These are phyloP conservation scores for Eospalax fontanierii DNA, from an alignment of 2,797 vertebrate genomes.

Conservation along the genomic window DNA sequence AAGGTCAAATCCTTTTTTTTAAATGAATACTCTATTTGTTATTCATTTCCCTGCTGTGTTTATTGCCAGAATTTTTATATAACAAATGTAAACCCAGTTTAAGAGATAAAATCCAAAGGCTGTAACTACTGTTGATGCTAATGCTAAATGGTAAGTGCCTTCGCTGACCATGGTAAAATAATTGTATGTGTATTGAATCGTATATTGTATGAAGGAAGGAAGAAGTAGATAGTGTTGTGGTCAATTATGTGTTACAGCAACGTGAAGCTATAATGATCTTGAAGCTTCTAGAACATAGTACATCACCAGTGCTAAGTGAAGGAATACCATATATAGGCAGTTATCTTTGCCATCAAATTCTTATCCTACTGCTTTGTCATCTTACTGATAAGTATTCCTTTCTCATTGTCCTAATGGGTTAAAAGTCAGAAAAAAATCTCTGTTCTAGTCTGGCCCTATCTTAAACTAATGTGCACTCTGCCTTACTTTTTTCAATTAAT, in stretches of 20 bases:
- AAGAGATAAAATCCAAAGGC: constrained; percentile 59
- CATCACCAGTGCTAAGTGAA: constrained; percentile 22
- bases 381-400: constrained; percentile 53
- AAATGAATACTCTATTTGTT: neutral
- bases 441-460: constrained; percentile 28
- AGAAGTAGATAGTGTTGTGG: constrained; percentile 30
- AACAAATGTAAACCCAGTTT: constrained; percentile 56
- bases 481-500: constrained; percentile 50
- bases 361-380: constrained; percentile 26
- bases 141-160: neutral
- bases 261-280: constrained; percentile 14
- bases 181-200: too few species aligned
- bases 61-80: constrained; percentile 54
- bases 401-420: constrained; percentile 4
- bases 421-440: constrained; percentile 32
- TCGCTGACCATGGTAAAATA: constrained; percentile 29
- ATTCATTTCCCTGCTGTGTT: neutral
- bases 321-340: neutral
- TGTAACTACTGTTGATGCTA: constrained; percentile 27
- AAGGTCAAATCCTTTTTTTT: constrained; percentile 45
- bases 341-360: constrained; percentile 1
- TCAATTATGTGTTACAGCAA: constrained; percentile 53
- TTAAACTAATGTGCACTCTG: neutral
- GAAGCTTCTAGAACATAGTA: constrained; percentile 26
- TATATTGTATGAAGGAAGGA: constrained; percentile 42